Conservation (phyloP, 2,888 invertebrate genomes). For the Trissolcus japonicus region DNA sequence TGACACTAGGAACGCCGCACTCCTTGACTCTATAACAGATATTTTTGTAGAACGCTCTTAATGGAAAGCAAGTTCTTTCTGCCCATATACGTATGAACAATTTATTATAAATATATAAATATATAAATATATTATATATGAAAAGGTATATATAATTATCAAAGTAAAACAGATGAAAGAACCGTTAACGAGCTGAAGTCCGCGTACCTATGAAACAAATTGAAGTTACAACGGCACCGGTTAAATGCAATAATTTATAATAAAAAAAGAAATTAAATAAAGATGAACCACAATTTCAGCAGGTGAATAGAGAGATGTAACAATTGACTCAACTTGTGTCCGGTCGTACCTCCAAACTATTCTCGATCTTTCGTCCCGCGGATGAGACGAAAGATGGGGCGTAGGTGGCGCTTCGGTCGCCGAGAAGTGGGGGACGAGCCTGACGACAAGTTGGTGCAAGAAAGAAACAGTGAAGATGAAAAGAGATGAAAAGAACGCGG, state of each 20-base stretch:
- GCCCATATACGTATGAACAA: constrained; percentile 59
- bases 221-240: neutral
- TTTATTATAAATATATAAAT: constrained; percentile 32
- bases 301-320: no score
- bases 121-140: constrained; percentile 27
- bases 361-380: no score
- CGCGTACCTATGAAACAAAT: constrained; percentile 6
- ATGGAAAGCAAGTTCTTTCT: constrained; percentile 69
- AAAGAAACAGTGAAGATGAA: neutral
- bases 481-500: constrained; percentile 2
- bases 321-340: no score
- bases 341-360: no score
- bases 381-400: no score
- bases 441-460: no score
- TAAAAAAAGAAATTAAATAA: no score
- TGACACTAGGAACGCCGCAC: constrained; percentile 65
- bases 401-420: no score
- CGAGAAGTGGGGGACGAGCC: no score
- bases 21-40: constrained; percentile 66
- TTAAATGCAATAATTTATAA: constrained; percentile 2
- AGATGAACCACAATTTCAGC: no score
- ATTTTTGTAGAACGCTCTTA: constrained; percentile 71
- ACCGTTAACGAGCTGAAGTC: constrained; percentile 55
- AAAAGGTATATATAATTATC: constrained; percentile 58
- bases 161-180: constrained; percentile 59